Percentiles rank a stretch among this genome's conserved stretches.
Evolutionary conservation across 2,113 vertebrate genomes (phyloP).

Genomic region (Sebastes schlegelii): DNA sequence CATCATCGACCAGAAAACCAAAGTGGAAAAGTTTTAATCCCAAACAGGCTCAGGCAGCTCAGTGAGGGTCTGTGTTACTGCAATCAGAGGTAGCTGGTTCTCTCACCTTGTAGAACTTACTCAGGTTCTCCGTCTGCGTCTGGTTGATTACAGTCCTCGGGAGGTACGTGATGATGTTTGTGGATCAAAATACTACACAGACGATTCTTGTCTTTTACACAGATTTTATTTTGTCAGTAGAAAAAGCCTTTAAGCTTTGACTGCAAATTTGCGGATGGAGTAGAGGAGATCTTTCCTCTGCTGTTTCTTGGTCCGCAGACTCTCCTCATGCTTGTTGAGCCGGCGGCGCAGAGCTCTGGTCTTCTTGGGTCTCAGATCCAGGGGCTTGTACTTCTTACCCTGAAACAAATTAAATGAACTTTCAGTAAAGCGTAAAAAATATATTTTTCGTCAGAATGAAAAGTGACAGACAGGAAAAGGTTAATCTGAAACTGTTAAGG

Average conservation of each 20-base stretch:
- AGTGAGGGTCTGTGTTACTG: no score
- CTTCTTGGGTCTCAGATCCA: conserved; percentile 98
- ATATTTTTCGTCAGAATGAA: neutral
- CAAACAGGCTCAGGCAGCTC: neutral
- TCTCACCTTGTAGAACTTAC: conserved; percentile 97
- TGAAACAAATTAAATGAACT: conserved; percentile 41
- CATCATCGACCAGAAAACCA: conserved; percentile 54
- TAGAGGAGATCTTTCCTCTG: conserved; percentile 94
- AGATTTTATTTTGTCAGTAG: conserved; percentile 81
- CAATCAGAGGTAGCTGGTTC: rapidly evolving
- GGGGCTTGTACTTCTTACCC: conserved; percentile 99
- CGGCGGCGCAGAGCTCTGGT: conserved; percentile 94
- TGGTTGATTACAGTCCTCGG: conserved; percentile 94
- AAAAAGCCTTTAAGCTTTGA: conserved; percentile 90
- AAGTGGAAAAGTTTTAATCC: no score
- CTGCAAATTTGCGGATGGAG: conserved; percentile 92
- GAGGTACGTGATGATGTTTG: neutral
- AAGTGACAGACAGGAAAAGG: neutral
- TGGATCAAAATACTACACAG: neutral
- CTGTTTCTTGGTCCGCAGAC: conserved; percentile 95
- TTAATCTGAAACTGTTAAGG: neutral
- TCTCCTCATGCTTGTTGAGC: conserved; percentile 93
- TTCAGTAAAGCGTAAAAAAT: neutral
- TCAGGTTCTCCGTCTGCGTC: conserved; percentile 98
- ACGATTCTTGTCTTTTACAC: conserved; percentile 22